A percentile compares a stretch with the other conserved stretches of the same genome.
phyloP scores from a whole-genome alignment of 2,888 invertebrate genomes.

The Andrena trimmerana region DNA sequence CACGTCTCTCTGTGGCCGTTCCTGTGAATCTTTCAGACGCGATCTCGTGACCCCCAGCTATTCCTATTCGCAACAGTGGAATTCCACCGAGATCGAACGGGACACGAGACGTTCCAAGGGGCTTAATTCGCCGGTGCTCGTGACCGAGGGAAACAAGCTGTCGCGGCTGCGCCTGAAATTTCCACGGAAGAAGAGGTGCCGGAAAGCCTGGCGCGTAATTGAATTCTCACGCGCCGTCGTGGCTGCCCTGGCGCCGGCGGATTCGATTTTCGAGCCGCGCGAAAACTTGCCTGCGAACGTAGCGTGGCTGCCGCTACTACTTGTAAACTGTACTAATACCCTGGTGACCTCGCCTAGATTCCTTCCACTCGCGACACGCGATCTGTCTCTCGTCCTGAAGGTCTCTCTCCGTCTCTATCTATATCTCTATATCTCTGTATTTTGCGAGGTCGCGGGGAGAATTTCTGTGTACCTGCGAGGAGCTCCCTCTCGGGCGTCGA shows the following conservation, averaged over 20 bases:
- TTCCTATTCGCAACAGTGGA: too few relatives aligned
- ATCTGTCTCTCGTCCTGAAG: too few relatives aligned
- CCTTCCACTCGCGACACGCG: too few relatives aligned
- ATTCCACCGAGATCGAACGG: background rate
- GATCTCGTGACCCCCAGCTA: too few relatives aligned
- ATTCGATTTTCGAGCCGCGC: constrained; percentile 24
- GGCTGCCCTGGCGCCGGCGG: background rate
- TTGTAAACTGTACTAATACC: too few relatives aligned
- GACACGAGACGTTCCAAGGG: too few relatives aligned
- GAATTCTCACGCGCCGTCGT: constrained; percentile 22
- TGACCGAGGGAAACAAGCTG: constrained; percentile 11
- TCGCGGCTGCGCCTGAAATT: constrained; percentile 8
- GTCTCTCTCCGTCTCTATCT: too few relatives aligned
- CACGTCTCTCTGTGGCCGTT: too few relatives aligned
- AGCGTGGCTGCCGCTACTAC: too few relatives aligned
- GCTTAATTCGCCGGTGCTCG: background rate
- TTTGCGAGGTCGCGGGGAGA: background rate
- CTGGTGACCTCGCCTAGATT: too few relatives aligned
- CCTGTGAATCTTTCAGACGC: too few relatives aligned
- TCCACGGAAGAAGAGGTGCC: background rate
- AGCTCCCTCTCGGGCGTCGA: constrained; percentile 94
- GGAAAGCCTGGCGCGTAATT: constrained; percentile 24
- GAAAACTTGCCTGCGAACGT: background rate
- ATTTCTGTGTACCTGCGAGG: constrained; percentile 86
- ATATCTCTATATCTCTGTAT: background rate